Evolutionary conservation across 2,797 vertebrate species (phyloP), one percentile per base, ranked within the genome.

Genomic region (Echiichthys vipera): DNA sequence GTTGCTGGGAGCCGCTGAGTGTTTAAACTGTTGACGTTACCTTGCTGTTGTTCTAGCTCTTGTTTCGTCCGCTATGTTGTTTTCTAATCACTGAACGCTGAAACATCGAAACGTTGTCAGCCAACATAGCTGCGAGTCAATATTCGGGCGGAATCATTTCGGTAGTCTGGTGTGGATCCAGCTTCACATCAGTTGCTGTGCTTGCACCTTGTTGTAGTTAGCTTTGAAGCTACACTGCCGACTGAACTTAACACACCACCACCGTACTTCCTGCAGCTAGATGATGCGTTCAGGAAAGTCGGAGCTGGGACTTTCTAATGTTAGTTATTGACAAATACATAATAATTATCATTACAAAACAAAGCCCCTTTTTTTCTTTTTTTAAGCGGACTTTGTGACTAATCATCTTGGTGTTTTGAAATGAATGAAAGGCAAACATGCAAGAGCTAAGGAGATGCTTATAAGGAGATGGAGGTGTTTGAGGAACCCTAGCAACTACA

Each of bases 21-120:
- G 20, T 12, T 51, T 64, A 47, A 74, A 65, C 73, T 68, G 54
- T 50, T 64, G 20, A 55, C 72, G 50, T 84, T 90, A 91, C 90
- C 91, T 90, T 85, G 57, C 45, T 43, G 77, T 80, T 58, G 69
- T 74, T 72, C n/a, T 79, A 79, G 86, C 84, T 85, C 77, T 32
- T 63, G 32, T 70, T 71, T 80, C 29, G 27, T 81, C 80, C 54
- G 43, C 67, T 65, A n/a, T 10, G 59, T 43, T 27, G 69, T 63
- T 71, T 68, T 65, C 20, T 80, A 11, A 22, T 53, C 3, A 59
- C 6, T 71, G 50, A 17, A 54, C 37, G 29, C 29, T 11, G 50
- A 54, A 68, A 77, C 22, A n/a, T 3, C 17, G 29, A 40, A 9
- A 30, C 36, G 1, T 0, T 43, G 47, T 39, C 65, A 29, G 20